Evolutionary conservation across 2,113 vertebrate genomes (phyloP).

Genomic region (Rhodinocichla rosea): DNA sequence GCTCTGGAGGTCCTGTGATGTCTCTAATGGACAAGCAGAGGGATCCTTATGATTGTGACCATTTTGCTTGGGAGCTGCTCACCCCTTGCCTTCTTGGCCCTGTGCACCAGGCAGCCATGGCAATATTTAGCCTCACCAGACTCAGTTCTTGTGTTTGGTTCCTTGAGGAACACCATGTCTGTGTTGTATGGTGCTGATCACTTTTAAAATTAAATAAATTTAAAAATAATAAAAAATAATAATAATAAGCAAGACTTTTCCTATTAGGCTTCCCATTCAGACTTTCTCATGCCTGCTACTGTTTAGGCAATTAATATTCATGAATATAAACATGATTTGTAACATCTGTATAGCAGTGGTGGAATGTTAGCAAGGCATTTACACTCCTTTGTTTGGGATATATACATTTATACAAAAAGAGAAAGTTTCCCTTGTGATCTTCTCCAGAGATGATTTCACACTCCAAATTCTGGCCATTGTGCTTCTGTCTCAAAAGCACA

Average conservation of each 20-base stretch:
- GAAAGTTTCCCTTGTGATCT: too few species aligned
- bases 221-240: too few species aligned
- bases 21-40: background rate
- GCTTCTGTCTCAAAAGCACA: background rate
- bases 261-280: background rate
- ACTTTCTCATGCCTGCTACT: constrained; percentile 21
- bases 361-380: constrained; percentile 25
- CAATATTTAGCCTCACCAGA: background rate
- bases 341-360: constrained; percentile 27
- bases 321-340: constrained; percentile 30
- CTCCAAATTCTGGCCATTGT: too few species aligned
- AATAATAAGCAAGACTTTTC: background rate
- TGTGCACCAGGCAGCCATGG: background rate
- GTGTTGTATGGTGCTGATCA: background rate
- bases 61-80: background rate
- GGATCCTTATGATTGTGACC: background rate
- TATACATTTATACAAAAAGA: background rate
- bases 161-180: background rate
- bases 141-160: background rate
- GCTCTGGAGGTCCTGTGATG: background rate
- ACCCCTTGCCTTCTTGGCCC: background rate
- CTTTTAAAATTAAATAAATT: too few species aligned
- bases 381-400: constrained; percentile 20
- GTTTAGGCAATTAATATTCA: constrained; percentile 57
- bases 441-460: too few species aligned